These are phyloP conservation scores for Aplysina aerophoba DNA, from an alignment of 37 sponge, comb jelly and placozoan species.

Conservation along the genomic window DNA sequence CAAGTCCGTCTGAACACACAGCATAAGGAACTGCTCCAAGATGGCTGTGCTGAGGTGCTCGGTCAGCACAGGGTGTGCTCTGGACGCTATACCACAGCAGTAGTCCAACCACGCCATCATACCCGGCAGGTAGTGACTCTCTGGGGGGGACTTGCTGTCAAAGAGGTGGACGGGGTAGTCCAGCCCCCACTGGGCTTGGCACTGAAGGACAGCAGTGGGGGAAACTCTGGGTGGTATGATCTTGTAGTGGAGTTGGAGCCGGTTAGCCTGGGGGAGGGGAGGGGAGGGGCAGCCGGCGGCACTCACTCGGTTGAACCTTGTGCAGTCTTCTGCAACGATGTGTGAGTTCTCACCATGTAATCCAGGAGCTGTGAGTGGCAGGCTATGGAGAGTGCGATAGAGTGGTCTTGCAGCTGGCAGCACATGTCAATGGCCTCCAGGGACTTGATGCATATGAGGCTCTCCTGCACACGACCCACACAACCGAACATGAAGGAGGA, in stretches of 20 bases:
- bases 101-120: conserved; percentile 32
- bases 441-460: conserved; percentile 7
- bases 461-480: background rate
- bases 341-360: background rate
- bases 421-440: conserved; percentile 28
- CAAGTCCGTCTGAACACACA: background rate
- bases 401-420: conserved; percentile 8
- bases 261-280: background rate
- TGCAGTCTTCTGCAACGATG: background rate
- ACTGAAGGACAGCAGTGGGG: background rate
- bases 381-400: background rate
- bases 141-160: conserved; percentile 34
- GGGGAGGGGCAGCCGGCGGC: background rate
- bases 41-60: conserved; percentile 3
- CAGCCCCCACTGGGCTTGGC: conserved; percentile 25
- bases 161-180: conserved; percentile 40
- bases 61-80: background rate
- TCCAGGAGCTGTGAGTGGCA: conserved; percentile 15
- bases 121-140: conserved; percentile 32
- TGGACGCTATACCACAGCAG: conserved; percentile 12
- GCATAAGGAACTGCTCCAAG: background rate
- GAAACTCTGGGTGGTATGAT: conserved; percentile 11
- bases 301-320: background rate
- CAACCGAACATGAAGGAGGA: too few species aligned
- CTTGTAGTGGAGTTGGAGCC: conserved; percentile 35